Conservation (phyloP, 2,113 vertebrate species). For the Bagarius yarrelli region DNA sequence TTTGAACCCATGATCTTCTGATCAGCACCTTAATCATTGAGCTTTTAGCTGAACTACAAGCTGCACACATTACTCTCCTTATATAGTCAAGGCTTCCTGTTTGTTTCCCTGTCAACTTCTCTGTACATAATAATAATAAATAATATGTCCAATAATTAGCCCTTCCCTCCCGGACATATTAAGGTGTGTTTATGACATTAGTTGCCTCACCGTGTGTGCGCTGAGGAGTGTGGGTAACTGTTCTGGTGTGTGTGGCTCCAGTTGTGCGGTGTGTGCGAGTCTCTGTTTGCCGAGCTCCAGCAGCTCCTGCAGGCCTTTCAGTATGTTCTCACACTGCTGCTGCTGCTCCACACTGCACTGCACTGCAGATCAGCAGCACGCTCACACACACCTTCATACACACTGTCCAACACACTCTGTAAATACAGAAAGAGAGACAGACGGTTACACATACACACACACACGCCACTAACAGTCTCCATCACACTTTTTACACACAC, state of each 20-base stretch:
- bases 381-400: constrained; percentile 35
- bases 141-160: no score
- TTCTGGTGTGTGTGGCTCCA: constrained; percentile 59
- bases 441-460: not conserved
- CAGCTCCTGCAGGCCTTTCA: constrained; percentile 70
- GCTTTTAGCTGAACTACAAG: no score
- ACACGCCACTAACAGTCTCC: no score
- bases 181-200: not conserved
- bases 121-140: not conserved
- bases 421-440: not conserved
- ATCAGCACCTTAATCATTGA: no score
- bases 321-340: constrained; percentile 68
- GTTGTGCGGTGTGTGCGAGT: constrained; percentile 55
- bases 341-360: constrained; percentile 61
- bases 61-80: not conserved
- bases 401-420: constrained; percentile 29
- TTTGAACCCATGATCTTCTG: no score
- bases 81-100: not conserved
- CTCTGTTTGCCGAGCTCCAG: constrained; percentile 70
- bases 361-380: constrained; percentile 65
- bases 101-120: not conserved
- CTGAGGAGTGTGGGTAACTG: constrained; percentile 69
- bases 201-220: constrained; percentile 74
- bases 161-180: not conserved
- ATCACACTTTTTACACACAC: no score